Evolutionary conservation across 2,113 vertebrate species (phyloP).

Genomic region (Phrynocephalus versicolor): DNA sequence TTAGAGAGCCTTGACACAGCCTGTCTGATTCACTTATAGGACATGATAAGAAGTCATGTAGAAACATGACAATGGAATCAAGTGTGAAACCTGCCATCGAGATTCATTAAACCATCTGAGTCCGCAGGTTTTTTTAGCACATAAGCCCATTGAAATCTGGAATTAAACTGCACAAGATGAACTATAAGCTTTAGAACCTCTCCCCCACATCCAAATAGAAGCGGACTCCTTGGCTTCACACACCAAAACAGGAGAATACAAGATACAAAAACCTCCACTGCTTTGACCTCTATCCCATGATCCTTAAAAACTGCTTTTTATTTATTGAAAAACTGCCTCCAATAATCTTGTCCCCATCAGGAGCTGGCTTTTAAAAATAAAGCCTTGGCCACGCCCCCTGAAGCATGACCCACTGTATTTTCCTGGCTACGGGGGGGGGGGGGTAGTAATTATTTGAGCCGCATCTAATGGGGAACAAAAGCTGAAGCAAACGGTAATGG

Average conservation of each 20-base stretch:
- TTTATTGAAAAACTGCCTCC: too few relatives aligned
- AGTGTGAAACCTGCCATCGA: neutral
- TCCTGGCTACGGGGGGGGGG: too few relatives aligned
- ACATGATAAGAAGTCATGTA: neutral
- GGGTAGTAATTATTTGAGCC: too few relatives aligned
- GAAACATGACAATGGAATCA: neutral
- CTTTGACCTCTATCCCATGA: too few relatives aligned
- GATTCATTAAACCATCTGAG: neutral
- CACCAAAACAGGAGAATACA: neutral
- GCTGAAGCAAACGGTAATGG: too few relatives aligned
- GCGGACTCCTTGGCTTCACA: neutral
- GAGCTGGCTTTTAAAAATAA: too few relatives aligned
- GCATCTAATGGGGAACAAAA: too few relatives aligned
- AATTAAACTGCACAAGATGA: neutral
- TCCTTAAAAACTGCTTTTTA: too few relatives aligned
- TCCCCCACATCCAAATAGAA: neutral
- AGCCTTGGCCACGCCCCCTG: too few relatives aligned
- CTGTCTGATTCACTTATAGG: neutral
- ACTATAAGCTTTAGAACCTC: neutral
- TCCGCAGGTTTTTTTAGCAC: conserved; percentile 17
- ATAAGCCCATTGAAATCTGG: neutral
- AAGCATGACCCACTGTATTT: too few relatives aligned
- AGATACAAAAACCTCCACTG: neutral
- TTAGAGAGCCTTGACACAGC: neutral
- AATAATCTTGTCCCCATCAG: too few relatives aligned